Percentiles rank a stretch among this genome's conserved stretches.
Evolutionary conservation across 2,888 invertebrate genomes (phyloP).

Genomic region (Ichneumoninae sp.): DNA sequence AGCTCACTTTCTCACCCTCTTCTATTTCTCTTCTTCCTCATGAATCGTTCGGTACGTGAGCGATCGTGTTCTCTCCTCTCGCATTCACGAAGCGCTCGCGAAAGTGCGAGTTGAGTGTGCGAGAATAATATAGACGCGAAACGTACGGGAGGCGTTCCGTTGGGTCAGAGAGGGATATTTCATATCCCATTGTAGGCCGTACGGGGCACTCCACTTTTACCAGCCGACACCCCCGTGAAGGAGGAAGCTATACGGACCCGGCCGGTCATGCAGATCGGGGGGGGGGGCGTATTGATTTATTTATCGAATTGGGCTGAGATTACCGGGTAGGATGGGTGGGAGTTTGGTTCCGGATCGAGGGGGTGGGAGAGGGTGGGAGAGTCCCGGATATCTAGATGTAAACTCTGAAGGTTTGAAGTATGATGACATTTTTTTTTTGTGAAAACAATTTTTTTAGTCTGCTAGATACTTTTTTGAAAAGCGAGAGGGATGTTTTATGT

Average conservation of each 20-base stretch:
- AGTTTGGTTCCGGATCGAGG: too few species aligned
- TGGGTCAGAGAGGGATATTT: conserved; percentile 51
- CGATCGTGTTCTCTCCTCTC: conserved; percentile 44
- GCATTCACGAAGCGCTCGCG: conserved; percentile 50
- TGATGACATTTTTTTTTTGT: too few species aligned
- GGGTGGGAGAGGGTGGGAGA: too few species aligned
- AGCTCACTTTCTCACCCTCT: conserved; percentile 3
- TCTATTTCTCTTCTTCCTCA: background rate
- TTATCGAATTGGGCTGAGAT: background rate
- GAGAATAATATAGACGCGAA: conserved; percentile 58
- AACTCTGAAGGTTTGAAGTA: too few species aligned
- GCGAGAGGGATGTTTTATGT: conserved; percentile 46
- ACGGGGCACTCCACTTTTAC: conserved; percentile 3
- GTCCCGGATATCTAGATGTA: too few species aligned
- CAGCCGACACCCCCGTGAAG: conserved; percentile 17
- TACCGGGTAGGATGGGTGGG: too few species aligned
- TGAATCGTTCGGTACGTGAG: conserved; percentile 40
- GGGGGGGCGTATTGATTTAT: background rate
- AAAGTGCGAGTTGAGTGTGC: conserved; percentile 65
- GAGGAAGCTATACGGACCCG: too few species aligned
- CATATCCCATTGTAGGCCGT: conserved; percentile 29
- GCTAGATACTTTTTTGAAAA: too few species aligned
- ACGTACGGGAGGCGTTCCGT: conserved; percentile 41
- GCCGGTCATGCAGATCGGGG: background rate
- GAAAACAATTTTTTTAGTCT: too few species aligned